Base-by-base conservation (phyloP, 2,888 invertebrate species). In the Troilus luridus region DNA sequence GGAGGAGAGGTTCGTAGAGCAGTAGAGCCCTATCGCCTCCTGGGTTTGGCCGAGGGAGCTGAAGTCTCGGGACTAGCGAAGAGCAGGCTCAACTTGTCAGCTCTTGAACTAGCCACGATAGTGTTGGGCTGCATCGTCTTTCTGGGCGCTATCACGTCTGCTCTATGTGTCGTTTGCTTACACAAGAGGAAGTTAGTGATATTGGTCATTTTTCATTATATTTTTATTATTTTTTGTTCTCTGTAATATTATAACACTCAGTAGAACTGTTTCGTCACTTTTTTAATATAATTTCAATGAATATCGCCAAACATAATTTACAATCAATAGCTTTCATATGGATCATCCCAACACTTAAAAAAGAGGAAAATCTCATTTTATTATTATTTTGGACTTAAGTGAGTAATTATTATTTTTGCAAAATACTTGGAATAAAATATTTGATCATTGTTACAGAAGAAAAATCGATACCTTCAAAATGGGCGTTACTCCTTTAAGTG, bases 91-190 rank as follows among this genome's bases (percentile, higher is more conserved):
- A 91, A 89, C 62, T 94, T 96, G 85, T 97, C 96, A 56, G 96
- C 97, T 0, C 95, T 97, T 93, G 98, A 98, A 94, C 96, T 98
- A 89, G 96, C 97, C 58, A 96, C 97, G 0, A 96, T 98, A 21
- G 96, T 97, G 0, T 95, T 98, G 11, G 97, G 97, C 7, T 97
- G 97, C 92, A 95, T 98, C 89, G 97, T 98, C 90, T 97, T 98
- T 93, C 94, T 97, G 85, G 98, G 97, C 0, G 97, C 98, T 0
- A 95, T 97, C 91, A 95, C 97, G 14, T 97, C 97, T 0, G 97
- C 98, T 21, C 95, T 97, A 17, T 97, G 97, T 93, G 96, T 97
- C 92, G 95, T 97, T 90, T 93, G 93, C 89, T 92, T 93, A 19
- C 92, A 92, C 91, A 93, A 93, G 91, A 92, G 92, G 91, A 93